Evolutionary conservation across 2,888 invertebrate species (phyloP).

Genomic region (Chironomus riparius): DNA sequence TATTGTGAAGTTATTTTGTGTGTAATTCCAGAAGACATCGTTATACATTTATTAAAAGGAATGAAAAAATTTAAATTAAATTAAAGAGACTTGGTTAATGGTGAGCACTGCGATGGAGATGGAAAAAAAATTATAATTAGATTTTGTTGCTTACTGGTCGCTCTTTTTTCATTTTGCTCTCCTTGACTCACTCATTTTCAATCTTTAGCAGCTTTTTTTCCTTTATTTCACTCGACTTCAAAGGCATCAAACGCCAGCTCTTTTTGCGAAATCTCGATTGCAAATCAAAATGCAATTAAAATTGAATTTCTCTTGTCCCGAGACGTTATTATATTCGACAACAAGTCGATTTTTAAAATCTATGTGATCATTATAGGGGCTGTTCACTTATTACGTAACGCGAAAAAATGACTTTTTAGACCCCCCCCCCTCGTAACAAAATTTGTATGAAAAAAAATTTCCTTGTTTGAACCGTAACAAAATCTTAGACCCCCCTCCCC

Average conservation of each 20-base stretch:
- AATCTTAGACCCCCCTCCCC: no score
- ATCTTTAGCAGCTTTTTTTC: no score
- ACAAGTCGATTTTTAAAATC: neutral
- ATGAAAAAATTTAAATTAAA: slow-evolving; percentile 21
- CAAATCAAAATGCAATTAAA: slow-evolving; percentile 24
- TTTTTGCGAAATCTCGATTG: slow-evolving; percentile 7
- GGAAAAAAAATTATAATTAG: slow-evolving; percentile 22
- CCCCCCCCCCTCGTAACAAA: no score
- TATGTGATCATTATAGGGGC: slow-evolving; percentile 16
- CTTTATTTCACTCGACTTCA: no score
- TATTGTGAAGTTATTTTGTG: neutral
- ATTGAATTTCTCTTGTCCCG: slow-evolving; percentile 1
- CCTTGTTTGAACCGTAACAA: no score
- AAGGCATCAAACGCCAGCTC: neutral
- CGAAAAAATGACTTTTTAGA: no score
- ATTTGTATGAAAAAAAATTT: no score
- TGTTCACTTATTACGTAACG: no score
- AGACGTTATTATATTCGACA: neutral
- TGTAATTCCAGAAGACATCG: slow-evolving; percentile 13
- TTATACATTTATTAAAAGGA: neutral
- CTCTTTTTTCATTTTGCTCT: neutral
- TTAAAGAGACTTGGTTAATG: neutral
- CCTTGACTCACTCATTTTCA: neutral
- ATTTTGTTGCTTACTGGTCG: neutral
- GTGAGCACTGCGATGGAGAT: neutral